Evolutionary conservation across 2,888 invertebrate genomes (phyloP).

Genomic region (Sinohyriopsis cumingii): DNA sequence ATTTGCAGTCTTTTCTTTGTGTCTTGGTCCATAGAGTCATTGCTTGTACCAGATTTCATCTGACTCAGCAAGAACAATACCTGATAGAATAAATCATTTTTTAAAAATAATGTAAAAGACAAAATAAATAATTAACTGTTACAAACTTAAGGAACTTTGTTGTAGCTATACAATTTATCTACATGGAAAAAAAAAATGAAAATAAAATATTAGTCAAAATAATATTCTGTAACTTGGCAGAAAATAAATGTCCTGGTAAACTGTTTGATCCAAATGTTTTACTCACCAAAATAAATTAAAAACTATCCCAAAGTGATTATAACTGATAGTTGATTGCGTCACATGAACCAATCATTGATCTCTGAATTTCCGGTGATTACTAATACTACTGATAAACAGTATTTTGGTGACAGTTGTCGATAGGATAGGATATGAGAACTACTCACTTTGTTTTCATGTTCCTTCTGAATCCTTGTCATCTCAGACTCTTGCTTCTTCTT

Average conservation of each 20-base stretch:
- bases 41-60: slow-evolving; percentile 13
- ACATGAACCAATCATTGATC: not conserved
- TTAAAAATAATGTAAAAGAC: not conserved
- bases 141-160: too few species aligned
- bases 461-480: slow-evolving; percentile 42
- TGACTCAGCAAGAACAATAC: slow-evolving; percentile 42
- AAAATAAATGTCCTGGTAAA: too few species aligned
- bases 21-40: slow-evolving; percentile 21
- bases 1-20: slow-evolving; percentile 27
- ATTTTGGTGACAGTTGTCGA: not conserved
- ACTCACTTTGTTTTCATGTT: slow-evolving; percentile 52
- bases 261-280: too few species aligned
- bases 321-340: not conserved
- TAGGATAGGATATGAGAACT: too few species aligned
- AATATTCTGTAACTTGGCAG: too few species aligned
- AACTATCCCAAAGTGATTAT: not conserved
- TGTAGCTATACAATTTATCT: too few species aligned
- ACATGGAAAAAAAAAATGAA: too few species aligned
- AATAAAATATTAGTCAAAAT: too few species aligned
- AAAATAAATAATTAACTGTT: not conserved
- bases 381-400: not conserved
- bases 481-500: slow-evolving; percentile 45
- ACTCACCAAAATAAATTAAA: not conserved
- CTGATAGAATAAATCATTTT: slow-evolving; percentile 17
- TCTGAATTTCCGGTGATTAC: too few species aligned